phyloP scores from a whole-genome alignment of 2,797 vertebrate genomes.

The Typhlichthys eigenmanni region DNA sequence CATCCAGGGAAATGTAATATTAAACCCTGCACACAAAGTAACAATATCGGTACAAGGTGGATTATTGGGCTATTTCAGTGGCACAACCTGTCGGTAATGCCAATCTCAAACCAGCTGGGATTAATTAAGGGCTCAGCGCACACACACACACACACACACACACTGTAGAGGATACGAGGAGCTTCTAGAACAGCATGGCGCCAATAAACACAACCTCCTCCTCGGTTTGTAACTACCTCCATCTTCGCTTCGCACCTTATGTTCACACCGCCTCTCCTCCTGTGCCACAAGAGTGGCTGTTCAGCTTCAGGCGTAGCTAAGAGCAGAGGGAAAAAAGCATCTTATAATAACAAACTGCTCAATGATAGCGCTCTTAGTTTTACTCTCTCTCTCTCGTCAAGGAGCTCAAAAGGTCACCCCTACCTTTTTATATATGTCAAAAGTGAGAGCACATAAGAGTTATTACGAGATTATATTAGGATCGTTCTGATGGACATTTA shows the following conservation, averaged over 20 bases:
- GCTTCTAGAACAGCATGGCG: slow-evolving; percentile 59
- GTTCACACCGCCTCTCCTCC: slow-evolving; percentile 44
- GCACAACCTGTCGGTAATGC: slow-evolving; percentile 60
- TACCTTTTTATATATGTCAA: not conserved
- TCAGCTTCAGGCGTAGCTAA: slow-evolving; percentile 8
- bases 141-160: slow-evolving; percentile 3
- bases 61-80: slow-evolving; percentile 66
- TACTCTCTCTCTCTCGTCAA: too few relatives aligned
- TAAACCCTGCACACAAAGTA: not conserved
- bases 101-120: slow-evolving; percentile 67
- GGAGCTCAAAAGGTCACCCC: too few relatives aligned
- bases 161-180: slow-evolving; percentile 5
- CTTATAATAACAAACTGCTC: slow-evolving; percentile 12
- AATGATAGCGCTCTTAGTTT: too few relatives aligned
- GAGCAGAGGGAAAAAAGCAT: slow-evolving; percentile 10
- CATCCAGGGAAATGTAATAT: slow-evolving; percentile 28
- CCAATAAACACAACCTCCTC: slow-evolving; percentile 64
- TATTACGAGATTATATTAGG: slow-evolving; percentile 22
- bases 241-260: slow-evolving; percentile 62
- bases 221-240: slow-evolving; percentile 57
- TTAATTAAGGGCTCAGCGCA: slow-evolving; percentile 71
- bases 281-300: slow-evolving; percentile 23
- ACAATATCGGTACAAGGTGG: slow-evolving; percentile 39
- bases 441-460: not conserved
- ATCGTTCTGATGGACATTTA: slow-evolving; percentile 25